Conservation (phyloP, 1,140 invertebrate genomes). For the Orchestia grillus region DNA sequence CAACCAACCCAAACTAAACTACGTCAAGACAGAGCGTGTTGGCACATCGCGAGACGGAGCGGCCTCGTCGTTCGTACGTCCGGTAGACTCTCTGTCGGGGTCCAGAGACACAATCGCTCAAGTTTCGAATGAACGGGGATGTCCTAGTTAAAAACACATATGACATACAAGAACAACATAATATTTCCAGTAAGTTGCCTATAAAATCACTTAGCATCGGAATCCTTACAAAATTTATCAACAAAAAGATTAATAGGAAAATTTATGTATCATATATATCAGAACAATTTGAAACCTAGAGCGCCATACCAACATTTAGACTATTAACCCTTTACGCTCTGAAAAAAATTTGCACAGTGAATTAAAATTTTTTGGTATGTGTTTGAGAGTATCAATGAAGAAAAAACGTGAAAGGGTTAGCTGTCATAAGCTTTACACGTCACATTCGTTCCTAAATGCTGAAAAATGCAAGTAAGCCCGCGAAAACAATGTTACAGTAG, state of each 20-base stretch:
- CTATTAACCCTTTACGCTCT: no score
- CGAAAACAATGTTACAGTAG: neutral
- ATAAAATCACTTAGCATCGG: neutral
- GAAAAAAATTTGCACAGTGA: no score
- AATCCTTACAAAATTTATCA: neutral
- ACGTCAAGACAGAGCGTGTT: neutral
- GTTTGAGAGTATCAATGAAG: no score
- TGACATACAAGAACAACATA: no score
- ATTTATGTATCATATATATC: no score
- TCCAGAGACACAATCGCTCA: neutral
- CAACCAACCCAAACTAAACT: neutral
- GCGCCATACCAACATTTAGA: neutral
- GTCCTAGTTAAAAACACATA: neutral
- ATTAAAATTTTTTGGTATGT: no score
- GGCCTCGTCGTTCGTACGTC: neutral
- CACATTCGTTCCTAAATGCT: neutral
- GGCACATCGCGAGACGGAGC: neutral
- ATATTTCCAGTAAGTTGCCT: neutral
- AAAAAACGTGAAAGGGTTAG: no score
- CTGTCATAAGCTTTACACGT: no score
- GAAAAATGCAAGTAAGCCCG: neutral
- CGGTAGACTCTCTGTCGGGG: neutral
- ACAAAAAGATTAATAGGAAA: no score
- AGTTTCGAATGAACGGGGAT: neutral
- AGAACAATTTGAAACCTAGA: no score